Base-by-base conservation (phyloP, 2,113 vertebrate genomes). In the Callospermophilus lateralis region DNA sequence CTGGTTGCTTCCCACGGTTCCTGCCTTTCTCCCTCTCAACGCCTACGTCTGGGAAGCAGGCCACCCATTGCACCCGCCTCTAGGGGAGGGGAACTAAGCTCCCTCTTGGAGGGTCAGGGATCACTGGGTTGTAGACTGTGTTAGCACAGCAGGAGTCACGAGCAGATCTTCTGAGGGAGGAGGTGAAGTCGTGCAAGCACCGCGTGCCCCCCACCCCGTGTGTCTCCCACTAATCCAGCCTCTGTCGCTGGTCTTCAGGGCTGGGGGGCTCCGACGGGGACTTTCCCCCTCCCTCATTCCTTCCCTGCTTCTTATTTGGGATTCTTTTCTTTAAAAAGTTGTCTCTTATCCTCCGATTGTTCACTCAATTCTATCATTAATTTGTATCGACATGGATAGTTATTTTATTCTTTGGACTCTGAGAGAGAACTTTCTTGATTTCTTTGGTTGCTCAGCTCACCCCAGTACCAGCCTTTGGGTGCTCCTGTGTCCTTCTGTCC, bases 151-250 rank as follows among this genome's bases (percentile, higher is more conserved):
- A n/a, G 7, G 4, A 22, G 37, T 28, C 63, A 28, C 68, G n/a
- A 19, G 39, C 45, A 32, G 13, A 4, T 76, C 39, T 12, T 42
- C 58, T 28, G 74, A 61, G 28, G 39, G 55, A 84, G 58, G 9
- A 30, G 0, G 3, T 53, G n/a, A 22, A 16, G 9, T 13, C 53
- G 0, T 42, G 51, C 45, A 37, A 0, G 4, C 30, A 8, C 3
- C 22, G 8, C 32, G 16, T 63, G 39, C 85, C 4, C 84, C 6
- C 42, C 1, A 0, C 6, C 45, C 45, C 45, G 45, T 45, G 3
- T 1, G 0, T 30, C 4, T 16, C 11, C 19, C 0, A 8, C 37
- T 11, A 0, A 22, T 42, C 12, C 3, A 15, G 28, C 11, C 1
- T 3, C 34, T 12, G 8, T 45, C 0, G 5, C 7, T 11, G 30